Evolutionary conservation across 2,888 invertebrate species (phyloP).

Genomic region (Rhabditoides inermis): DNA sequence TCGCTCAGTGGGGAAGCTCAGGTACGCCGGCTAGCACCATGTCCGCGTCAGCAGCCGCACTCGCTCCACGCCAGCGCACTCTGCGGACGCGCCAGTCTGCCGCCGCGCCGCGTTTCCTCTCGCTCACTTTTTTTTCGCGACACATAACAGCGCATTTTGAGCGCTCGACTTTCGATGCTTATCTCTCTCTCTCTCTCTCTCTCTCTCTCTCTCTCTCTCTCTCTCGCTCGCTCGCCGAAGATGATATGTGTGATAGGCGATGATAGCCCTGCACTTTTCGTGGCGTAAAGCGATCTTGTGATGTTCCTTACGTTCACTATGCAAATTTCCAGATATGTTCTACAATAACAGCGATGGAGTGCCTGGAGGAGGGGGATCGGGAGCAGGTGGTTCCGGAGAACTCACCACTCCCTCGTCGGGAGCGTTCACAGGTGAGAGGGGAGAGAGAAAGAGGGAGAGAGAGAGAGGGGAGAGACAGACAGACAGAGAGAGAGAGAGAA

Average conservation of each 20-base stretch:
- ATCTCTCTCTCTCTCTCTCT: constrained; percentile 2
- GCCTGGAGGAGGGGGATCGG: no score
- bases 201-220: constrained; percentile 5
- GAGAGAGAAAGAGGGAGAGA: neutral
- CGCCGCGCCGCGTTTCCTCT: neutral
- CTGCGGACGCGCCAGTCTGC: neutral
- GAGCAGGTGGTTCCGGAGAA: no score
- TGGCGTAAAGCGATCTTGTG: neutral
- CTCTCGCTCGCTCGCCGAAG: constrained; percentile 1
- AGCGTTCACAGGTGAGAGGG: constrained; percentile 2
- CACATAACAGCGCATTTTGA: neutral
- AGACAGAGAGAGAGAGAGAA: neutral
- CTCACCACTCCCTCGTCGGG: no score
- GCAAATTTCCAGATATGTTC: no score
- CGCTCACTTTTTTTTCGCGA: neutral
- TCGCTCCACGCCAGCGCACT: neutral
- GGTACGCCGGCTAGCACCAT: no score
- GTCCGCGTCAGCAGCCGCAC: no score
- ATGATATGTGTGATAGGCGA: no score
- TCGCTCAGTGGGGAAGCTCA: no score
- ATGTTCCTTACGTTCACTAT: neutral
- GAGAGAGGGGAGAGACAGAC: constrained; percentile 4
- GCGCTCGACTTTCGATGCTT: neutral
- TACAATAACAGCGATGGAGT: no score
- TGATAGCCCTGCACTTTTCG: no score